Evolutionary conservation across 2,113 vertebrate species (phyloP).

Genomic region (Thunnus maccoyii): DNA sequence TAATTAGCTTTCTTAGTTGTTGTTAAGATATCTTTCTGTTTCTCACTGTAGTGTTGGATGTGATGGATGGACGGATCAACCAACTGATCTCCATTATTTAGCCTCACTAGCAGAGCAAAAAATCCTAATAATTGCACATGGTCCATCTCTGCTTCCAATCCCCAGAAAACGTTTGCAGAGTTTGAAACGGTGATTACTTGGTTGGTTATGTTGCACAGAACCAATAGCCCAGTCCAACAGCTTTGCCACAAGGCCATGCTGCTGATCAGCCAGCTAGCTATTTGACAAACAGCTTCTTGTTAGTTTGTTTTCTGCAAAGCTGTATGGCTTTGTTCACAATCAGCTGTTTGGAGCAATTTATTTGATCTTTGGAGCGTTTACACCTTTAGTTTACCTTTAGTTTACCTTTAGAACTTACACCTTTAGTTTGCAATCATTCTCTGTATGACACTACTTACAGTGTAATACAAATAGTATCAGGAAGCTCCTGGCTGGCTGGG

Average conservation of each 20-base stretch:
- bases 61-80: too few relatives aligned
- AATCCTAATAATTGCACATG: too few relatives aligned
- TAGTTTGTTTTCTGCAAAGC: conserved; percentile 28
- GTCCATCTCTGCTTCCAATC: too few relatives aligned
- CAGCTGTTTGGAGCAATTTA: conserved; percentile 21
- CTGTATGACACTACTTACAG: too few relatives aligned
- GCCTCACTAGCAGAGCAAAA: too few relatives aligned
- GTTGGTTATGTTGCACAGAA: conserved; percentile 19
- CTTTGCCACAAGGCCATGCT: background rate
- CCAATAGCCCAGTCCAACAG: conserved; percentile 11
- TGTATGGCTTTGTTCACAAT: background rate
- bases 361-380: background rate
- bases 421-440: too few relatives aligned
- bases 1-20: too few relatives aligned
- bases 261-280: background rate
- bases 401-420: too few relatives aligned
- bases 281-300: conserved; percentile 26
- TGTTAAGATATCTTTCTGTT: background rate
- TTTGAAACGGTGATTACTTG: conserved; percentile 23
- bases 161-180: background rate
- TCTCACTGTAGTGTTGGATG: background rate
- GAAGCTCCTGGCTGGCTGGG: too few relatives aligned
- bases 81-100: too few relatives aligned
- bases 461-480: too few relatives aligned
- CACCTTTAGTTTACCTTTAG: conserved; percentile 1